Percentiles rank a stretch among this genome's conserved stretches.
phyloP scores from a whole-genome alignment of 1,140 invertebrate genomes.

The Drosophila insularis region DNA sequence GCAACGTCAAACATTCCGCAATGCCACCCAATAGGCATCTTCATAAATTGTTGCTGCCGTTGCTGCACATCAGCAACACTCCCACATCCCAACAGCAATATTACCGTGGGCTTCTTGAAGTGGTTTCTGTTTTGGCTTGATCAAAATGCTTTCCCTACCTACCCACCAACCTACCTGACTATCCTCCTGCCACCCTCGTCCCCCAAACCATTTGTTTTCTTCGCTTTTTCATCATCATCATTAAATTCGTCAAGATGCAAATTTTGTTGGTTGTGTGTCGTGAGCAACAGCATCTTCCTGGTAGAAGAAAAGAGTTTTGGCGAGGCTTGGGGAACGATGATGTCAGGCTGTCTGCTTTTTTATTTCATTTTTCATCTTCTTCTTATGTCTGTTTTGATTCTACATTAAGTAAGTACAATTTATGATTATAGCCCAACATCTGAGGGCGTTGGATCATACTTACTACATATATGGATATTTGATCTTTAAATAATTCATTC shows the following conservation, averaged over 20 bases:
- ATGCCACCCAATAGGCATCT: conserved; percentile 79
- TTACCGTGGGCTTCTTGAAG: conserved; percentile 67
- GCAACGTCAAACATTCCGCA: conserved; percentile 74
- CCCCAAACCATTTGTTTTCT: conserved; percentile 5
- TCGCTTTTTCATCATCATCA: conserved; percentile 62
- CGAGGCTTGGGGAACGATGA: conserved; percentile 3
- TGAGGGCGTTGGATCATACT: conserved; percentile 41
- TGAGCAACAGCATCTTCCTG: conserved; percentile 65
- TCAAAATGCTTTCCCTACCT: conserved; percentile 66
- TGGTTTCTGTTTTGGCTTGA: conserved; percentile 60
- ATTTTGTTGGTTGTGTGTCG: conserved; percentile 65
- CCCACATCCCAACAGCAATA: conserved; percentile 70
- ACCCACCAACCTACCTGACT: background rate
- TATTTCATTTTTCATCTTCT: conserved; percentile 16
- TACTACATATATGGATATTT: conserved; percentile 24
- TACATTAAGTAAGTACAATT: conserved; percentile 50
- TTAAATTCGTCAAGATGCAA: conserved; percentile 81
- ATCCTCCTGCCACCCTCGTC: background rate
- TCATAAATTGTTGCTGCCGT: conserved; percentile 71
- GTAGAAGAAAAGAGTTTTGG: conserved; percentile 1
- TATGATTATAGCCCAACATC: conserved; percentile 45
- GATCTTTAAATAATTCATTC: conserved; percentile 70
- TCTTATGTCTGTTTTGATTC: conserved; percentile 41
- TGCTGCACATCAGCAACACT: conserved; percentile 62
- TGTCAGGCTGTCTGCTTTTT: conserved; percentile 29